phyloP scores from a whole-genome alignment of 2,888 invertebrate genomes.

The Miltochrista miniata region DNA sequence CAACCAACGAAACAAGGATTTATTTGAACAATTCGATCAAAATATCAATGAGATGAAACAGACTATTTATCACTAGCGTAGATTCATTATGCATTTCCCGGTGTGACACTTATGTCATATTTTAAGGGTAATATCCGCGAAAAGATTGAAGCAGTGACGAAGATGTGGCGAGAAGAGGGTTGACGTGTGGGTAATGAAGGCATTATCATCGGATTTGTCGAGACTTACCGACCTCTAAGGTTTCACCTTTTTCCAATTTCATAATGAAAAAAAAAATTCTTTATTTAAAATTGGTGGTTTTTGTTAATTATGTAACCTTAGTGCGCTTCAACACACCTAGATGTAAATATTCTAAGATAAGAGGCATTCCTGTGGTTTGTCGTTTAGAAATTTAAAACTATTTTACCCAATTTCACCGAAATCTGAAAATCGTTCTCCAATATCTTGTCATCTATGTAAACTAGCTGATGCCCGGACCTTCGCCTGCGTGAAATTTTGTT shows the following conservation, averaged over 20 bases:
- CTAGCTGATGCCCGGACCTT: too few relatives aligned
- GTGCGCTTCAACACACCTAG: too few relatives aligned
- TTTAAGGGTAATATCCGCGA: conserved; percentile 79
- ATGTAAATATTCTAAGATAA: too few relatives aligned
- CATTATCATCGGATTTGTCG: conserved; percentile 70
- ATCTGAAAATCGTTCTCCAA: too few relatives aligned
- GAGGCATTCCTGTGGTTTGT: too few relatives aligned
- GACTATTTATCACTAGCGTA: conserved; percentile 63
- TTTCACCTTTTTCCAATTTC: conserved; percentile 55
- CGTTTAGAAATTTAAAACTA: too few relatives aligned
- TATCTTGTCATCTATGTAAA: too few relatives aligned
- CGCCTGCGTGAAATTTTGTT: too few relatives aligned
- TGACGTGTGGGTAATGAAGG: conserved; percentile 79
- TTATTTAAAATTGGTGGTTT: too few relatives aligned
- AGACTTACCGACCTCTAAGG: conserved; percentile 28
- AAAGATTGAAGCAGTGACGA: conserved; percentile 76
- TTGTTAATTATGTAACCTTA: too few relatives aligned
- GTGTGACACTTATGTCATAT: conserved; percentile 73
- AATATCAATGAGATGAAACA: conserved; percentile 53
- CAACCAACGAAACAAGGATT: conserved; percentile 7
- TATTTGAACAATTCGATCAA: conserved; percentile 37
- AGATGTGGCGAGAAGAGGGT: conserved; percentile 74
- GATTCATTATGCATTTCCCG: conserved; percentile 66
- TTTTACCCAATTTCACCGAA: too few relatives aligned
- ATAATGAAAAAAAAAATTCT: too few relatives aligned